Percentiles rank a stretch among this genome's conserved stretches.
These are phyloP conservation scores for Lithobates sylvaticus DNA, from an alignment of 2,797 vertebrate species.

Conservation along the genomic window DNA sequence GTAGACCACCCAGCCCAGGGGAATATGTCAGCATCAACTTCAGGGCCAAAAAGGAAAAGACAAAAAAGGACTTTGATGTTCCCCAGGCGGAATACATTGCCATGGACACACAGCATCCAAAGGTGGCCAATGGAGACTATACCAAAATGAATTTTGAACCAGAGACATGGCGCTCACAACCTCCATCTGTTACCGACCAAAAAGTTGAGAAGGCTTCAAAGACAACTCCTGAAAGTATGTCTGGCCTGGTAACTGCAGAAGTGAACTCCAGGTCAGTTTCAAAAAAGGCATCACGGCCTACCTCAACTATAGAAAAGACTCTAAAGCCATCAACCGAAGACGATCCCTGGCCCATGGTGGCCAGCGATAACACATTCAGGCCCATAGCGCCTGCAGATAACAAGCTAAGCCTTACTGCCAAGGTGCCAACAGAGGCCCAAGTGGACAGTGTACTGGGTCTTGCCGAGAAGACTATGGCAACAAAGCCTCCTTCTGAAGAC, in stretches of 20 bases:
- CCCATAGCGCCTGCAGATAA: neutral
- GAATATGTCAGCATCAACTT: constrained; percentile 84
- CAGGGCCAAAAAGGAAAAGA: constrained; percentile 59
- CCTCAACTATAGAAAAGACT: neutral
- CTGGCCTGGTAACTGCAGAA: neutral
- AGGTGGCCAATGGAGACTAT: constrained; percentile 27
- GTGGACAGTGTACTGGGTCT: neutral
- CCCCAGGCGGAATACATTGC: constrained; percentile 73
- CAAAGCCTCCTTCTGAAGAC: neutral
- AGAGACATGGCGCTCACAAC: neutral
- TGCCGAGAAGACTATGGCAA: neutral
- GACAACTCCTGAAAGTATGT: neutral
- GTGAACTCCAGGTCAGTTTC: neutral
- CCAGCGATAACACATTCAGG: constrained; percentile 19
- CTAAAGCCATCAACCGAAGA: neutral
- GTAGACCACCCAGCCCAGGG: constrained; percentile 79
- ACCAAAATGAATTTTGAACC: constrained; percentile 38
- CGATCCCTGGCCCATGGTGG: neutral
- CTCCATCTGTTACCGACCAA: neutral
- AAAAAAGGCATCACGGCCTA: neutral
- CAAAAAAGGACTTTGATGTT: neutral
- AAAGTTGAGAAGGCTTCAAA: neutral
- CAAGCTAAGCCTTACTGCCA: neutral
- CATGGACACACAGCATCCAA: constrained; percentile 66
- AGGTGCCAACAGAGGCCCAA: neutral